Evolutionary conservation across 2,888 invertebrate genomes (phyloP), one percentile per base, ranked within the genome.

Genomic region (Nemotelus nigrinus): DNA sequence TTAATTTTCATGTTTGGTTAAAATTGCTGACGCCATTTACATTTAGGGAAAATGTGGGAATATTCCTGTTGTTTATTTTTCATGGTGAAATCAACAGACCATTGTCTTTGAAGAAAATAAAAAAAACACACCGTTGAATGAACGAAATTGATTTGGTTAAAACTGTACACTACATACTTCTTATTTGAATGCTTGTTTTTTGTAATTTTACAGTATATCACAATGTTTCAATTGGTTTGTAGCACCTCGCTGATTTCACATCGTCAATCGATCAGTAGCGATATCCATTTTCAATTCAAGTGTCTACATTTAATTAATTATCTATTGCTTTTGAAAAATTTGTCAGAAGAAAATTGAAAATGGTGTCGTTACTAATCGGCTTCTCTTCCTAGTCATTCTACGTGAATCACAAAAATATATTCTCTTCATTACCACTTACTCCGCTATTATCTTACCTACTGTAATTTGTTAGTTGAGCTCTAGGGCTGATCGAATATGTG

Each of bases 151-250:
- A 60, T 7, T 45, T 53, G 39, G 74, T 74, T 63, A 47, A 60
- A 45, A 25, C 76, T 76, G 76, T 76, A 65, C 76, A 76, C 6
- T 65, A 76, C 57, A 86, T 86, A 86, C 85, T 85, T 85, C 84
- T 83, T 82, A 79, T 78, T 79, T 68, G 63, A 77, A 77, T 80
- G 80, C 77, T 81, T 78, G 80, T 80, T 80, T 25, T 25, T 25
- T 80, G 80, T 75, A 55, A 75, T 79, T 79, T 79, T 79, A 79
- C 79, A 79, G 77, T 78, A 85, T 86, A 86, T 86, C 86, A 86
- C 86, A 86, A 84, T 86, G 86, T 86, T 86, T 85, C 86, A 84
- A 85, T 86, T 86, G 85, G 85, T 85, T 85, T 83, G 84, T 86
- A 86, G 86, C 86, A 86, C 86, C 86, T 84, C 81, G 79, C 81